These are phyloP conservation scores for Pseudobourletiella spinata DNA, from an alignment of 1,140 invertebrate species.

Conservation along the genomic window DNA sequence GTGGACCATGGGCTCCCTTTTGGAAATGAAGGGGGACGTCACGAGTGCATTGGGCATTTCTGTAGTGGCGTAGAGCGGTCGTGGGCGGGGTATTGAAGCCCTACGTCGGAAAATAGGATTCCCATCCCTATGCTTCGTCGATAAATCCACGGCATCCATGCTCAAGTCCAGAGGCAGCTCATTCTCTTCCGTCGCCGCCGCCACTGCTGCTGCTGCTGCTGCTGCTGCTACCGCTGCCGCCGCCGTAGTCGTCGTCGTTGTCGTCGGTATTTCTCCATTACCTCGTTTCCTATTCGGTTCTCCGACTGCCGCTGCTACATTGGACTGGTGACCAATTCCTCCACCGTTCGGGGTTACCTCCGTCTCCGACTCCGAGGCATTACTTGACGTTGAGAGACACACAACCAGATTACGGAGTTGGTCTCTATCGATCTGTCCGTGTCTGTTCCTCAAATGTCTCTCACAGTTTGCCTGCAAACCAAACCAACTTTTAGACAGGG, in stretches of 20 bases:
- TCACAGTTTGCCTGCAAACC: constrained; percentile 61
- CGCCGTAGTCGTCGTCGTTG: too few relatives aligned
- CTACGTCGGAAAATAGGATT: constrained; percentile 19
- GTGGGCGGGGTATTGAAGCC: constrained; percentile 25
- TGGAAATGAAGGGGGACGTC: constrained; percentile 27
- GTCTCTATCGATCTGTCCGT: constrained; percentile 70
- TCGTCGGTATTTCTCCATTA: constrained; percentile 30
- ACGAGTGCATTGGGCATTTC: constrained; percentile 19
- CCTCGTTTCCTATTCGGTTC: constrained; percentile 27
- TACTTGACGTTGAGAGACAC: constrained; percentile 72
- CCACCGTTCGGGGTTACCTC: constrained; percentile 25
- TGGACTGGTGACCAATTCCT: constrained; percentile 3
- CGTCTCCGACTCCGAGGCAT: constrained; percentile 48
- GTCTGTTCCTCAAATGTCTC: constrained; percentile 78
- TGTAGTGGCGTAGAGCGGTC: constrained; percentile 19
- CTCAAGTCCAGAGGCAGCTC: constrained; percentile 63
- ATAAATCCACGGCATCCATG: constrained; percentile 77
- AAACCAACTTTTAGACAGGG: background rate
- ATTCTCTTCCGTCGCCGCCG: constrained; percentile 36
- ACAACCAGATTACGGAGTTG: constrained; percentile 77
- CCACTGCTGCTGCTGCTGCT: too few relatives aligned
- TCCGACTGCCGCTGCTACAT: constrained; percentile 4
- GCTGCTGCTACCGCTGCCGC: too few relatives aligned
- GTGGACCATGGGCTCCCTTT: constrained; percentile 21
- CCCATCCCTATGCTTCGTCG: constrained; percentile 53